Evolutionary conservation across 1,140 invertebrate species (phyloP), one percentile per base, ranked within the genome.

Genomic region (Mycetomoellerius zeteki): DNA sequence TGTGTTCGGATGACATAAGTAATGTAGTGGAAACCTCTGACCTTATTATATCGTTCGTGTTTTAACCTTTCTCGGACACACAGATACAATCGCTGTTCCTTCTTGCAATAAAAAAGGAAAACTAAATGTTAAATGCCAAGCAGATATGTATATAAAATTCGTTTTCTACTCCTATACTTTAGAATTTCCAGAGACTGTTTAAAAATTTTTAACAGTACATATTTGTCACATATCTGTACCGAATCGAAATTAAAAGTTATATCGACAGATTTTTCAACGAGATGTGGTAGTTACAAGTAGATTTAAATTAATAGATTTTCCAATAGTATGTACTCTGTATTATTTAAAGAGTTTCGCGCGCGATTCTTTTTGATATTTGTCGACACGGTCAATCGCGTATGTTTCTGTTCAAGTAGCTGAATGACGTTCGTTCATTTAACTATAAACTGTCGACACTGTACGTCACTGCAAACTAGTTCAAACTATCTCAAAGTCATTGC

Each of bases 401-500:
- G 10, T 84, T 43, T 33, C 4, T 67, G 2, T 10, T n/a, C 24
- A 75, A 73, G 54, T 60, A 24, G 69, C 54, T 73, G 67, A 73
- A 73, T 84, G 54, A 84, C 80, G 58, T 84, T 50, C 69, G 80
- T 75, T 75, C 37, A 12, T 75, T 73, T 75, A 84, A 84, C 65
- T 16, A n/a, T 56, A 6, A 62, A 33, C 33, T 33, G 80, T 60
- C 69, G 69, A 50, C 69, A 24, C 14, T 62, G 52, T 73, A 75
- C n/a, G 67, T 30, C 37, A 47, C 52, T 47, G 56, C 14, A 50
- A 84, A 84, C 54, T 84, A 33, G 80, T 62, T 84, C 80, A 75
- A 84, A 84, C 80, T 84, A 60, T 73, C 80, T 84, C 80, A 84
- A 84, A 84, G 80, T 84, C 80, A 60, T 84, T 73, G 80, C 69